Evolutionary conservation across 2,797 vertebrate genomes (phyloP), one percentile per base, ranked within the genome.

Genomic region (Macropodus opercularis): DNA sequence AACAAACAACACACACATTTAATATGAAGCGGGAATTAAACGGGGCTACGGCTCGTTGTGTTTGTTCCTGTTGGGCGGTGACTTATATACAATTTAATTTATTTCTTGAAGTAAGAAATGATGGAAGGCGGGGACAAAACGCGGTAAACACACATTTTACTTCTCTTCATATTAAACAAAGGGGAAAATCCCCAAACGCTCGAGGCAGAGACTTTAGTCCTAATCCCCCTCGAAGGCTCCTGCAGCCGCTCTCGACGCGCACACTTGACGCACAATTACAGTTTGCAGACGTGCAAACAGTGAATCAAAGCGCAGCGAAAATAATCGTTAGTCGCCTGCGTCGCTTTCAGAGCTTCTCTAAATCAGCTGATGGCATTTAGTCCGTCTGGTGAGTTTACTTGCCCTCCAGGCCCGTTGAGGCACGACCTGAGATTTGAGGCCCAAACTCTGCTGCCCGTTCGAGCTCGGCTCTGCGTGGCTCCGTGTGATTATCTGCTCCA

Each of bases 211-310:
- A 63, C 7, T 86, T 77, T 73, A 36, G 1, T 14, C 54, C 8
- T 81, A 79, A 84, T 82, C 81, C 72, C 17, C 1, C 43, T 53
- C 51, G 15, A 54, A 66, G 63, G 15, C 69, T 75, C 14, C 67
- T 23, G 72, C 70, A 60, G 69, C 35, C 70, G 50, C 77, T 47
- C 66, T 72, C 63, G 40, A 47, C 47, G 59, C 72, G 32, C 68
- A 56, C 72, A 77, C 62, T 69, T 70, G 51, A 51, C 58, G 60
- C 55, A 70, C 81, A 81, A 75, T 80, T 80, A 74, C 77, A 77
- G 71, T 81, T 76, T 80, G 55, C 54, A 81, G 56, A 59, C 64
- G 22, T 23, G n/a, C 56, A 69, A n/a, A 58, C 66, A 59, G 47
- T 17, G 60, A 66, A 73, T 75, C 31, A 51, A 59, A 46, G 24